Evolutionary conservation across 1,140 invertebrate genomes (phyloP).

Genomic region (Sitophilus oryzae): DNA sequence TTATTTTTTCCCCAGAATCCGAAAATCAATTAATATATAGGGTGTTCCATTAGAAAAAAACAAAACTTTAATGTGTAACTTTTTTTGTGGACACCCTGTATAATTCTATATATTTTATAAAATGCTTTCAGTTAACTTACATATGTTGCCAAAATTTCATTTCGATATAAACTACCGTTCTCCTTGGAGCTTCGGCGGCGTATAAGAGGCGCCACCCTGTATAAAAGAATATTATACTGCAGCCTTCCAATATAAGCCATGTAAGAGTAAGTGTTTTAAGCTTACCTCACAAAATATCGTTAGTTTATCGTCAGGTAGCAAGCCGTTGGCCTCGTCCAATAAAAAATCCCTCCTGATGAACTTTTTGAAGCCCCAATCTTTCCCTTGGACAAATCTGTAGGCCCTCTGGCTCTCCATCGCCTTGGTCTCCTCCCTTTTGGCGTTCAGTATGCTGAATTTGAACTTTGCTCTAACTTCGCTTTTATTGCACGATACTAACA

Average conservation of each 20-base stretch:
- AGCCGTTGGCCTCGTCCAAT: conserved; percentile 94
- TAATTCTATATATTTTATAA: too few relatives aligned
- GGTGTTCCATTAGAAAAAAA: too few relatives aligned
- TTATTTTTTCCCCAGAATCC: too few relatives aligned
- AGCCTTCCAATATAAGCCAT: background rate
- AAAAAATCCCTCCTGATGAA: conserved; percentile 98
- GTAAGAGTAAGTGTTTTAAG: conserved; percentile 34
- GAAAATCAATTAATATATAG: too few relatives aligned
- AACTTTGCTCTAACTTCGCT: conserved; percentile 99
- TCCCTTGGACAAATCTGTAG: conserved; percentile 98
- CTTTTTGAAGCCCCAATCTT: conserved; percentile 99
- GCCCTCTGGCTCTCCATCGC: conserved; percentile 90
- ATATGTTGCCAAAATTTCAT: too few relatives aligned
- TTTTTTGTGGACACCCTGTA: too few relatives aligned
- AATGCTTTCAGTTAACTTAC: too few relatives aligned
- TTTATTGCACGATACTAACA: conserved; percentile 99
- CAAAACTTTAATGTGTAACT: too few relatives aligned
- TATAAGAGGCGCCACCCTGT: too few relatives aligned
- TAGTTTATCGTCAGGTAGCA: conserved; percentile 96
- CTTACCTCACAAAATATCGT: conserved; percentile 98
- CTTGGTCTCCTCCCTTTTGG: conserved; percentile 99
- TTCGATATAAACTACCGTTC: too few relatives aligned
- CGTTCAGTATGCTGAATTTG: conserved; percentile 99
- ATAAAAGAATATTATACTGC: too few relatives aligned
- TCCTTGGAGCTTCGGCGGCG: too few relatives aligned